Conservation (phyloP, 2,797 vertebrate species). For the Linurgus olivaceus region DNA sequence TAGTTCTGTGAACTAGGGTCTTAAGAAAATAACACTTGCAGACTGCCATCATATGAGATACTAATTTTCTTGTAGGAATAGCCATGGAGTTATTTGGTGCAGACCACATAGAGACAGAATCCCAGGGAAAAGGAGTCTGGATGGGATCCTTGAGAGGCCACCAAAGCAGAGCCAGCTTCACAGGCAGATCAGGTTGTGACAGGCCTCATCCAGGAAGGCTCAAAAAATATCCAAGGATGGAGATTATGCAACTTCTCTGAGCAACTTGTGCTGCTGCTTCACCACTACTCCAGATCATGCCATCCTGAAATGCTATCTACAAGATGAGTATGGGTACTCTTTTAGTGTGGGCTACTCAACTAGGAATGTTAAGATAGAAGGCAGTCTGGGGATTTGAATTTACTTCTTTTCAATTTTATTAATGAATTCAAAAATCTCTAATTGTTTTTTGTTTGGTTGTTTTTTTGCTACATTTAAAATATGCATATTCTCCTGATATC, state of each 20-base stretch:
- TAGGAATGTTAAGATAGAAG: not conserved
- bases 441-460: not conserved
- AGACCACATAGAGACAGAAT: not conserved
- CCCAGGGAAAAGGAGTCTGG: not conserved
- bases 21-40: not conserved
- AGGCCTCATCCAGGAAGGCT: not conserved
- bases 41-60: not conserved
- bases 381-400: not conserved
- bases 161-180: not conserved
- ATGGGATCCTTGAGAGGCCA: not conserved
- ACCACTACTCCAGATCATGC: not conserved
- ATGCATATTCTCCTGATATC: not conserved
- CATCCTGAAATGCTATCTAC: not conserved
- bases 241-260: not conserved
- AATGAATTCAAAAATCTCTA: not conserved
- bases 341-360: not conserved
- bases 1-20: not conserved
- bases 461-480: not conserved
- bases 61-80: not conserved
- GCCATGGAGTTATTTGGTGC: not conserved
- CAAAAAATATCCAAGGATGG: not conserved
- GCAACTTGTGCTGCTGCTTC: not conserved
- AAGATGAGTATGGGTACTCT: not conserved
- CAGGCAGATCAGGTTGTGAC: not conserved
- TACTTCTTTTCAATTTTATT: not conserved